Percentiles rank a stretch among this genome's conserved stretches.
These are phyloP conservation scores for Acanthiza pusilla DNA, from an alignment of 2,797 vertebrate genomes.

Conservation along the genomic window DNA sequence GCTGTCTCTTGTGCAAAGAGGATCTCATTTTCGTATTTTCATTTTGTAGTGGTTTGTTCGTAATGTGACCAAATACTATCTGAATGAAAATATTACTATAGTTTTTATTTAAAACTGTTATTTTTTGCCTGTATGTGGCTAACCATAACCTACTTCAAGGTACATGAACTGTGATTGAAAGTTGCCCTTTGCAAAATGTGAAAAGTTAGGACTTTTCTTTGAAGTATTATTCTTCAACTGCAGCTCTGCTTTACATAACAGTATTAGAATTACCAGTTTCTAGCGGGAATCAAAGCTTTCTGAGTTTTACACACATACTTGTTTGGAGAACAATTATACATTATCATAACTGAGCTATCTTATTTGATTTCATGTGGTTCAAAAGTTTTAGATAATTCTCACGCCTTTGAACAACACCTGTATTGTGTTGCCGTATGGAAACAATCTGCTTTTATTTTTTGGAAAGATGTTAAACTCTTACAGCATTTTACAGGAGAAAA, in stretches of 20 bases:
- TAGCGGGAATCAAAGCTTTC: not conserved
- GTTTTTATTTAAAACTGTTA: not conserved
- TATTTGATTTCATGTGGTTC: not conserved
- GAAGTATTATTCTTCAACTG: not conserved
- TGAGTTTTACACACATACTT: not conserved
- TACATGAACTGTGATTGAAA: not conserved
- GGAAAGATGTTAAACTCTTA: not conserved
- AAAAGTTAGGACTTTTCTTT: not conserved
- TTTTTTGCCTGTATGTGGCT: not conserved
- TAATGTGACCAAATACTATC: not conserved
- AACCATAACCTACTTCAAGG: not conserved
- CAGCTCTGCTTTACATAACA: not conserved
- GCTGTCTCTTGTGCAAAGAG: not conserved
- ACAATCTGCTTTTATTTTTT: not conserved
- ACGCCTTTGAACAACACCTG: not conserved
- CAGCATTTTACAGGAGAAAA: not conserved
- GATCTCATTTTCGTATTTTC: not conserved
- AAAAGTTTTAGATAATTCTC: not conserved
- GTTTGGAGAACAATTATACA: not conserved
- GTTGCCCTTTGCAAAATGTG: not conserved
- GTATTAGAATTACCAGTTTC: not conserved
- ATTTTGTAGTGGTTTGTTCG: not conserved
- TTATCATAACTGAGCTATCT: not conserved
- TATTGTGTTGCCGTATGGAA: not conserved
- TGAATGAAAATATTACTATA: not conserved